Base-by-base conservation (phyloP, 1,140 invertebrate genomes). In the Drosophila sturtevanti region DNA sequence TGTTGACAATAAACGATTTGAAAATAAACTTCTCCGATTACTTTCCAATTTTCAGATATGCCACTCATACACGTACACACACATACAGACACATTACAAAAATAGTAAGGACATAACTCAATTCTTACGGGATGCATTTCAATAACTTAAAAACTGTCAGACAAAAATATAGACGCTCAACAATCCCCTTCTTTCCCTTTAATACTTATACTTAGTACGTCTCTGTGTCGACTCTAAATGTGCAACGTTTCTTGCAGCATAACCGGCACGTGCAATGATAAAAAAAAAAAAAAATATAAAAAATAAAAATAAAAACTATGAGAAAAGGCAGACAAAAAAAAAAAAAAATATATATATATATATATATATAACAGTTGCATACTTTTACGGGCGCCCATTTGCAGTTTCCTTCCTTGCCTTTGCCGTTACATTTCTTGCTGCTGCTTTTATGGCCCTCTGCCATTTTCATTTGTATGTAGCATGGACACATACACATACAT, bases 341-440 rank as follows among this genome's bases (percentile, higher is more conserved):
- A 24, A 52, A 34, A 56, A 24, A 22, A 4, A 55, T 34, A 56
- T 31, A 34, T 27, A 56, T 34, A 56, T 34, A 56, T 34, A 35
- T n/a, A n/a, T n/a, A n/a, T n/a, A n/a, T n/a, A n/a, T n/a, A n/a
- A n/a, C n/a, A n/a, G 52, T 54, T 56, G 27, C 64, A 44, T 54
- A 58, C 72, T 24, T 38, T 56, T 68, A 34, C 31, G 14, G 34
- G 18, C 51, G 62, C 34, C 34, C 62, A 38, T 18, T 54, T 68
- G 51, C 51, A 37, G 18, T 27, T 56, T 38, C 31, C 24, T 12
- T 21, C 6, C 16, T 63, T 52, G 59, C 21, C 14, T 24, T 70
- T 70, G 31, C 16, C 14, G 24, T 55, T 58, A 61, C 51, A 37
- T 0, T 7, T 2, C 4, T 24, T 63, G 37, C 38, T 55, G 35